Evolutionary conservation across 2,888 invertebrate species (phyloP).

Genomic region (Euplagia quadripunctaria): DNA sequence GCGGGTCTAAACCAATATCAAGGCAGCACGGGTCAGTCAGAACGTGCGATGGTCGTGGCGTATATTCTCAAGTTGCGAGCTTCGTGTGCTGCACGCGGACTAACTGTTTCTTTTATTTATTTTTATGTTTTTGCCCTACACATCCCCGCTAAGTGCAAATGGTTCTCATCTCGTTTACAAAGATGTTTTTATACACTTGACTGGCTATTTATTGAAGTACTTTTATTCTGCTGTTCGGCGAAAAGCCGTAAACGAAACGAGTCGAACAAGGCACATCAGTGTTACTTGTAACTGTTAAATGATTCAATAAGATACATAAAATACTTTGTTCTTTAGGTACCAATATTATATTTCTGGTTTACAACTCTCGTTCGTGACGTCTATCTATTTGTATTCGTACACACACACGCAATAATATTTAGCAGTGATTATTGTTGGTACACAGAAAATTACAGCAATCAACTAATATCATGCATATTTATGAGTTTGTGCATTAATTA

Average conservation of each 20-base stretch:
- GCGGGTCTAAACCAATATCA: constrained; percentile 24
- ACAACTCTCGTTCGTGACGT: constrained; percentile 11
- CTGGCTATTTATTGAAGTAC: constrained; percentile 71
- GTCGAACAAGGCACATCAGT: constrained; percentile 27
- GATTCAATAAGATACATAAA: constrained; percentile 17
- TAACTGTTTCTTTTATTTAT: constrained; percentile 71
- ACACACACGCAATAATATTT: neutral
- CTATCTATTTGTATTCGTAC: neutral
- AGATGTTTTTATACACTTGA: constrained; percentile 77
- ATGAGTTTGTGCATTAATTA: constrained; percentile 11
- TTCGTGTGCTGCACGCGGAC: constrained; percentile 52
- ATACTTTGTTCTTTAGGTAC: neutral
- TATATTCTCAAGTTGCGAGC: constrained; percentile 44
- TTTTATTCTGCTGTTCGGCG: constrained; percentile 64
- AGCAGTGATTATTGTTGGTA: constrained; percentile 10
- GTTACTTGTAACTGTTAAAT: constrained; percentile 20
- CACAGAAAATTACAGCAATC: constrained; percentile 19
- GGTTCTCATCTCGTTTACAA: constrained; percentile 79
- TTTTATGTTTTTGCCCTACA: constrained; percentile 70
- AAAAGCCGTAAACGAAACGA: constrained; percentile 50
- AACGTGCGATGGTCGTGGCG: constrained; percentile 32
- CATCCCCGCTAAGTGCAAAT: constrained; percentile 80
- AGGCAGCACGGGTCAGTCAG: constrained; percentile 19
- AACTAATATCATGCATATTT: constrained; percentile 19
- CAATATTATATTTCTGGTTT: constrained; percentile 1